Base-by-base conservation (phyloP, 1,140 invertebrate species). In the Thalassaphorura encarpata region DNA sequence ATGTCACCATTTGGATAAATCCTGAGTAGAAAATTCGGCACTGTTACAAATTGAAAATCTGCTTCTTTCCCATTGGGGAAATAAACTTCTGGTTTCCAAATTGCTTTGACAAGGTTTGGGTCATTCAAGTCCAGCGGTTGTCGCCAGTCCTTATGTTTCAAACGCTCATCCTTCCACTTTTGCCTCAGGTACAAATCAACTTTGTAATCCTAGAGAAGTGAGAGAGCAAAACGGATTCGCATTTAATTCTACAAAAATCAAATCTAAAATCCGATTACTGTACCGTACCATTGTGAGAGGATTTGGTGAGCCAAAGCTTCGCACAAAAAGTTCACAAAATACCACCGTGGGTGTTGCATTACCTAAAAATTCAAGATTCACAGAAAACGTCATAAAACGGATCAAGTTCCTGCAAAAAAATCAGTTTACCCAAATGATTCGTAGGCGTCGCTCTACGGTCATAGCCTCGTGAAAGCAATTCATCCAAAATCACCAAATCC, bases 71-170 rank as follows among this genome's bases (percentile, higher is more conserved):
- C 81, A 67, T 83, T 83, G 26, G 78, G 75, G 63, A 83, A 83
- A 67, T 82, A 83, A 2, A 81, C 76, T 65, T 83, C 80, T 0
- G 81, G 81, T 52, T 82, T 78, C 82, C 82, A 83, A 50, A 83
- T 77, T 11, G 61, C 49, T 58, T 77, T 75, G 1, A 81, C 75
- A 39, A 81, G 66, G 48, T 75, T 73, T 2, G 75, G 75, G 65
- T 80, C 78, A 61, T 76, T 79, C 4, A 80, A 66, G 57, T 79
- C 75, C 4, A 80, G 64, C 0, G 77, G 68, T 54, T 75, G 71
- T 1, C 73, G 75, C 18, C 77, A 70, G 26, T 76, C 72, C n/a
- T 71, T 65, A 56, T 75, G 72, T 46, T 70, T 66, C 24, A 81
- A 66, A 36, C 79, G 62, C 47, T 73, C 69, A 58, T 80, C 79